These are phyloP conservation scores for Cygnus atratus DNA, from an alignment of 2,113 vertebrate species.

Conservation along the genomic window DNA sequence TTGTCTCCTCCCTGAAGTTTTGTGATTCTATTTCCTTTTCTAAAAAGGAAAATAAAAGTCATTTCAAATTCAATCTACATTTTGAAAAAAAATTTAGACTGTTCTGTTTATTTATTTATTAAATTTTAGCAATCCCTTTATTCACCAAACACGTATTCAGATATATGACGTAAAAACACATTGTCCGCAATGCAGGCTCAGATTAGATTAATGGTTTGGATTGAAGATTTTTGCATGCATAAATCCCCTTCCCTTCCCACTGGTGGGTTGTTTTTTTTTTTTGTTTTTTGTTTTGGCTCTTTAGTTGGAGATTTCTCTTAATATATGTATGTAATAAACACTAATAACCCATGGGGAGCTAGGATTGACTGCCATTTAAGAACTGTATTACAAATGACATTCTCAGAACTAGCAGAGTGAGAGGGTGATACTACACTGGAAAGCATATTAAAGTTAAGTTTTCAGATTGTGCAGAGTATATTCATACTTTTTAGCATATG, in stretches of 20 bases:
- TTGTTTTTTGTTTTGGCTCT: background rate
- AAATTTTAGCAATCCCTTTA: background rate
- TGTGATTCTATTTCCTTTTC: background rate
- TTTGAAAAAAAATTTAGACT: background rate
- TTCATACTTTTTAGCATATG: background rate
- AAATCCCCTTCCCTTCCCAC: fast-evolving
- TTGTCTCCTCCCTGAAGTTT: background rate
- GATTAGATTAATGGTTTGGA: background rate
- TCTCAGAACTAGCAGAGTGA: background rate
- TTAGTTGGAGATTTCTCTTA: background rate
- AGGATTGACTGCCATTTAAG: background rate
- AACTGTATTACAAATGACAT: background rate
- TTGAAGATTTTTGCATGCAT: background rate
- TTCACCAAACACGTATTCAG: background rate
- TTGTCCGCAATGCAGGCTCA: background rate
- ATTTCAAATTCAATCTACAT: background rate
- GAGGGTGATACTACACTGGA: background rate
- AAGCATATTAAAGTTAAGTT: background rate
- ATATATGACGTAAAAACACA: background rate
- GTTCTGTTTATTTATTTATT: background rate
- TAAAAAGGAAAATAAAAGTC: background rate
- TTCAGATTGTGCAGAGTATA: background rate
- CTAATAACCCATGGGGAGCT: background rate
- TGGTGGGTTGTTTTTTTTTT: fast-evolving
- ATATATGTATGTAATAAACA: background rate